phyloP scores from a whole-genome alignment of 2,113 vertebrate species.

The Octodon degus region DNA sequence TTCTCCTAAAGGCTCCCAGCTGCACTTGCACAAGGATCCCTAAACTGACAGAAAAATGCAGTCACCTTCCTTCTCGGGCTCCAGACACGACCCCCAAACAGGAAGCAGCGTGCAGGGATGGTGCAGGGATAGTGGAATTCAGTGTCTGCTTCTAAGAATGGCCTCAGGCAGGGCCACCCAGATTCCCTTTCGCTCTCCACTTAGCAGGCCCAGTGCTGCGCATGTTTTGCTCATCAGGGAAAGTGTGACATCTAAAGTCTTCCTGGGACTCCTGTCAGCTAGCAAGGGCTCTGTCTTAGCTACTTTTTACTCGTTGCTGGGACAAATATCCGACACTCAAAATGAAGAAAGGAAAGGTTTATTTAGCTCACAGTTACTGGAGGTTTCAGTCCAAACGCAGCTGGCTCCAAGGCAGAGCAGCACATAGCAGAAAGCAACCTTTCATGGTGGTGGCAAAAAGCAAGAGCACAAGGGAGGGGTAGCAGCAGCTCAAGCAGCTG shows the following conservation, averaged over 20 bases:
- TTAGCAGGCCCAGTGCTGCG: neutral
- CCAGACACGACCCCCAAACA: neutral
- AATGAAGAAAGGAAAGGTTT: too few species aligned
- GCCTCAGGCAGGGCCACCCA: neutral
- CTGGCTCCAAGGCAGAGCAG: too few species aligned
- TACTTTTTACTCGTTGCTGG: too few species aligned
- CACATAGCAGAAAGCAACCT: too few species aligned
- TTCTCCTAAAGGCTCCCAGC: constrained; percentile 29
- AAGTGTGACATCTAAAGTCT: neutral
- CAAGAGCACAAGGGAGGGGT: too few species aligned
- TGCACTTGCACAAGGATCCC: neutral
- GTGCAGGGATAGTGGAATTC: neutral
- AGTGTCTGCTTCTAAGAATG: neutral
- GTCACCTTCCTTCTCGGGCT: neutral
- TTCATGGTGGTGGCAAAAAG: too few species aligned
- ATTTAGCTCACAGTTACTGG: too few species aligned
- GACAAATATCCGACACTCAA: too few species aligned
- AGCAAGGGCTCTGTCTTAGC: neutral
- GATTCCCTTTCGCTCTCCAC: neutral
- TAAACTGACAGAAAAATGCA: constrained; percentile 26
- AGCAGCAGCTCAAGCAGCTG: too few species aligned
- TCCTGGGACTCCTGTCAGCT: neutral
- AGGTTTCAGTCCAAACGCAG: too few species aligned
- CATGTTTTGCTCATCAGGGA: neutral
- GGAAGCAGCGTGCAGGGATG: neutral